These are phyloP conservation scores for Galeruca laticollis DNA, from an alignment of 2,888 invertebrate genomes.

Conservation along the genomic window DNA sequence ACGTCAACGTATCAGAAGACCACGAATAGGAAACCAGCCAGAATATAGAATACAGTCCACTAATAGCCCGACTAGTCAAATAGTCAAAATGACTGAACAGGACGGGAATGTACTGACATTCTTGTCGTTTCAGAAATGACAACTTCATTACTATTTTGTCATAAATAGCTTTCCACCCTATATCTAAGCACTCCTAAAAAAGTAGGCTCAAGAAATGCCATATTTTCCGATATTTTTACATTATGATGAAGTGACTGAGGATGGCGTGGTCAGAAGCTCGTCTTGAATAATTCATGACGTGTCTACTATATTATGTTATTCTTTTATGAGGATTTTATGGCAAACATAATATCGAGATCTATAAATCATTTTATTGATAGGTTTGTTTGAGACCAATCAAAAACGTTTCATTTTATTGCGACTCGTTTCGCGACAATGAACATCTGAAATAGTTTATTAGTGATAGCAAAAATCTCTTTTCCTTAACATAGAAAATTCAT, in stretches of 20 bases:
- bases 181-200: slow-evolving; percentile 10
- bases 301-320: slow-evolving; percentile 24
- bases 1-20: too few relatives aligned
- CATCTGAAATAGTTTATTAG: too few relatives aligned
- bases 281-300: slow-evolving; percentile 32
- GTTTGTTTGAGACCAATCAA: slow-evolving; percentile 18
- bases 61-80: too few relatives aligned
- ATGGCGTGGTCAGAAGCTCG: slow-evolving; percentile 21
- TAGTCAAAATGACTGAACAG: too few relatives aligned
- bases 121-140: not conserved
- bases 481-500: too few relatives aligned
- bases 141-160: slow-evolving; percentile 18
- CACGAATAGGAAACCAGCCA: too few relatives aligned
- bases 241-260: slow-evolving; percentile 34
- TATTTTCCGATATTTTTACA: slow-evolving; percentile 24
- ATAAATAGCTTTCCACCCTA: slow-evolving; percentile 18
- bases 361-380: slow-evolving; percentile 30
- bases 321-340: slow-evolving; percentile 24
- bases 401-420: not conserved
- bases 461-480: too few relatives aligned
- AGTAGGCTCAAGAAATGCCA: slow-evolving; percentile 18
- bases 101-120: slow-evolving; percentile 11
- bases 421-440: too few relatives aligned
- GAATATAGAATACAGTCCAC: too few relatives aligned
- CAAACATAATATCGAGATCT: not conserved